phyloP scores from a whole-genome alignment of 2,797 vertebrate genomes.

The Liasis olivaceus region DNA sequence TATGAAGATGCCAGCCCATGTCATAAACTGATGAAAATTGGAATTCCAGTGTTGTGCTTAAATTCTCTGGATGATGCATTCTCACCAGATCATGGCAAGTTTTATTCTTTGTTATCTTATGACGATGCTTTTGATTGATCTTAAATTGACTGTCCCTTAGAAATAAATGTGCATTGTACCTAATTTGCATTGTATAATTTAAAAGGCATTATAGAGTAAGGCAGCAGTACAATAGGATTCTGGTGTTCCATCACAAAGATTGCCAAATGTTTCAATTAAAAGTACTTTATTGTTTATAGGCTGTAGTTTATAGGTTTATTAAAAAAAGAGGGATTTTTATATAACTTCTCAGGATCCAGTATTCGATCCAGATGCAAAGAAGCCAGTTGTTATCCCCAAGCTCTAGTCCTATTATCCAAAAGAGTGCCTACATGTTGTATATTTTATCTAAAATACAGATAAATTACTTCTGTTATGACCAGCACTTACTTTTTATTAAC shows the following conservation, averaged over 20 bases:
- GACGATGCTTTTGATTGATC: not conserved
- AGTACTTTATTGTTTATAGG: not conserved
- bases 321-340: not conserved
- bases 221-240: not conserved
- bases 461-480: not conserved
- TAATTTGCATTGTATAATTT: not conserved
- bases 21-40: constrained; percentile 89
- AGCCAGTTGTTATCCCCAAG: not conserved
- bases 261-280: not conserved
- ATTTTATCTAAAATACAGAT: not conserved
- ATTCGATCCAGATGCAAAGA: not conserved
- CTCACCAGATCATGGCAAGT: constrained; percentile 92
- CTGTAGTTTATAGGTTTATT: not conserved
- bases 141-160: not conserved
- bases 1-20: constrained; percentile 93
- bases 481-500: not conserved
- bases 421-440: too few relatives aligned
- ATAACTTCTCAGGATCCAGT: not conserved
- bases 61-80: constrained; percentile 97
- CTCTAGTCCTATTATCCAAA: not conserved
- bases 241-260: not conserved
- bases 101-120: constrained; percentile 22
- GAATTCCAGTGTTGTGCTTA: constrained; percentile 96
- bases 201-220: not conserved
- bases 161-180: not conserved